Evolutionary conservation across 2,888 invertebrate genomes (phyloP).

Genomic region (Tupiocoris notatus): DNA sequence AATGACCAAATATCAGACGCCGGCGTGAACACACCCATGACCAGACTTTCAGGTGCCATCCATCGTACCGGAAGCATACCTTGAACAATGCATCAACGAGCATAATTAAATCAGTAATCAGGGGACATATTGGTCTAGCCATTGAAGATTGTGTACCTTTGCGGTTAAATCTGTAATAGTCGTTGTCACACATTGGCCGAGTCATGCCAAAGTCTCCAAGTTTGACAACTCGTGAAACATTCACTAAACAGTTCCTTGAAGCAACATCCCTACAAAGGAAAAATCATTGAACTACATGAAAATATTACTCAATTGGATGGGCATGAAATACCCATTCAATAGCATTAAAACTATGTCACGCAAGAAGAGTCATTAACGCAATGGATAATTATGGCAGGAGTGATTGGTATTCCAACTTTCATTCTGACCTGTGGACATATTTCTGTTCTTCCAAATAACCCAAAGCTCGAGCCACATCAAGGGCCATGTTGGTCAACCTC

Average conservation of each 20-base stretch:
- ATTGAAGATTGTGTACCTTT: constrained; percentile 61
- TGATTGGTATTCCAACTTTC: no score
- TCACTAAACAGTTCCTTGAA: constrained; percentile 74
- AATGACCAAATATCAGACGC: constrained; percentile 89
- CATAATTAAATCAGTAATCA: no score
- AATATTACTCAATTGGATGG: not conserved
- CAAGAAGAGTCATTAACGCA: no score
- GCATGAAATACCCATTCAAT: no score
- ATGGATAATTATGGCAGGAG: no score
- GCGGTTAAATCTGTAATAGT: constrained; percentile 85
- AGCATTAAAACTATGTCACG: no score
- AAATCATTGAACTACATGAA: no score
- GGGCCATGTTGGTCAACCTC: constrained; percentile 80
- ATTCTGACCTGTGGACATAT: constrained; percentile 73
- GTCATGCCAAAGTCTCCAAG: constrained; percentile 92
- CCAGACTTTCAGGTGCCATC: constrained; percentile 90
- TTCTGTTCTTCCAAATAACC: constrained; percentile 79
- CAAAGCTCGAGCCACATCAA: constrained; percentile 81
- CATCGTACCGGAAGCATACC: constrained; percentile 83
- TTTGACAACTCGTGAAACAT: constrained; percentile 69
- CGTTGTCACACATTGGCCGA: constrained; percentile 79
- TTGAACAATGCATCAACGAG: constrained; percentile 52
- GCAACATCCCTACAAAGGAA: constrained; percentile 68
- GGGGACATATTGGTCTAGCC: no score
- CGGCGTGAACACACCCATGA: constrained; percentile 77